A percentile compares a stretch with the other conserved stretches of the same genome.
phyloP scores from a whole-genome alignment of 2,113 vertebrate genomes.

The Pungitius pungitius region DNA sequence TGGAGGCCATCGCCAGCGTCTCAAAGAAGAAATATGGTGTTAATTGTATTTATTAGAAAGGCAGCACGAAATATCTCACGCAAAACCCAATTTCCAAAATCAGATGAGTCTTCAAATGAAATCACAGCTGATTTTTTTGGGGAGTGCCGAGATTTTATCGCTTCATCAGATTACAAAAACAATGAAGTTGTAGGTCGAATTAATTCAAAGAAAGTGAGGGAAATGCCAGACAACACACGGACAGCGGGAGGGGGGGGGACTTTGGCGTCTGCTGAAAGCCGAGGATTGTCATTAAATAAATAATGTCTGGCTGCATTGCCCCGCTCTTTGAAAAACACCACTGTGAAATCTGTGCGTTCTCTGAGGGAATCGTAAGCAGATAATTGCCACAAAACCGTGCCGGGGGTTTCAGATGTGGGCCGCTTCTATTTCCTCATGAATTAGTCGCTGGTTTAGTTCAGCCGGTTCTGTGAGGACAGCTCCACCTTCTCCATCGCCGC shows the following conservation, averaged over 20 bases:
- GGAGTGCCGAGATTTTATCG: slow-evolving; percentile 1
- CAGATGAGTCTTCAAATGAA: slow-evolving; percentile 22
- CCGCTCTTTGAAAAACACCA: slow-evolving; percentile 31
- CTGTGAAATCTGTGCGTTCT: slow-evolving; percentile 37
- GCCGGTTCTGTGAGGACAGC: background rate
- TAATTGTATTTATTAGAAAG: slow-evolving; percentile 52
- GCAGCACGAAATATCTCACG: slow-evolving; percentile 4
- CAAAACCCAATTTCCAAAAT: slow-evolving; percentile 55
- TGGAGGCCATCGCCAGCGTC: slow-evolving; percentile 12
- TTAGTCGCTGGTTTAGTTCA: slow-evolving; percentile 1
- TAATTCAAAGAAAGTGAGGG: slow-evolving; percentile 13
- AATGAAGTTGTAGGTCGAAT: background rate
- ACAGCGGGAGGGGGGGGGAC: slow-evolving; percentile 4
- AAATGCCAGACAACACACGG: slow-evolving; percentile 14
- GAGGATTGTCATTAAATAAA: slow-evolving; percentile 46
- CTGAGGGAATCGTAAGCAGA: slow-evolving; percentile 35
- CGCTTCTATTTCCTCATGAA: slow-evolving; percentile 21
- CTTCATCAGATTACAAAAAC: slow-evolving; percentile 29
- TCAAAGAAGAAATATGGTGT: slow-evolving; percentile 22
- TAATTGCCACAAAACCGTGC: slow-evolving; percentile 16
- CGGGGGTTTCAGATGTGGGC: slow-evolving; percentile 4
- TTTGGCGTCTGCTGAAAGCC: slow-evolving; percentile 29
- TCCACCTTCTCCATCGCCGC: background rate
- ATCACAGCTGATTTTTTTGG: slow-evolving; percentile 24
- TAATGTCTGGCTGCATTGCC: slow-evolving; percentile 34